A percentile compares a stretch with the other conserved stretches of the same genome.
phyloP scores from a whole-genome alignment of 23 tunicate species.

The Ciona savignyi region DNA sequence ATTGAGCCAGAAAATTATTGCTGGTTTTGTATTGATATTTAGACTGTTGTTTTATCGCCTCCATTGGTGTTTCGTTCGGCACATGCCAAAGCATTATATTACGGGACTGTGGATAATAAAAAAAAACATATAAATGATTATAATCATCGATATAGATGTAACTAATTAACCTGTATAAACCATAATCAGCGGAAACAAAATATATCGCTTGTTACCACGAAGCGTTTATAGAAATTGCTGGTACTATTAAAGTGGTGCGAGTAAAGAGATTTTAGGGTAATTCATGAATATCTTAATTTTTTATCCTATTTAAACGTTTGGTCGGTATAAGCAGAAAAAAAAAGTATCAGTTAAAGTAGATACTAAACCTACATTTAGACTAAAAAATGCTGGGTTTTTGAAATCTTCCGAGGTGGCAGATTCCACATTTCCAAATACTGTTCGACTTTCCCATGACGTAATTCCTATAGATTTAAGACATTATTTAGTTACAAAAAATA shows the following conservation, averaged over 20 bases:
- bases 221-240: no score
- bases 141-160: no score
- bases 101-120: neutral
- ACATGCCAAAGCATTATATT: constrained; percentile 7
- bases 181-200: no score
- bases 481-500: neutral
- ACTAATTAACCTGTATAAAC: no score
- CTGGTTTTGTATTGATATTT: neutral
- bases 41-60: neutral
- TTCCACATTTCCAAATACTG: constrained; percentile 1
- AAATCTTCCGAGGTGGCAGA: neutral
- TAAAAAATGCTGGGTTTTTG: constrained; percentile 2
- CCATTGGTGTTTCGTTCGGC: neutral
- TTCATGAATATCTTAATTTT: no score
- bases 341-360: no score
- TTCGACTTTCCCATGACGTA: neutral
- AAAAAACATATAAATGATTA: no score
- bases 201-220: no score
- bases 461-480: neutral
- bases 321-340: no score
- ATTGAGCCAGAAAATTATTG: neutral
- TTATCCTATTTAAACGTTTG: no score
- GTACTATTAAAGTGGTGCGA: no score
- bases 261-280: no score
- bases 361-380: neutral